Evolutionary conservation across 2,888 invertebrate species (phyloP).

Genomic region (Eretmocerus hayati): DNA sequence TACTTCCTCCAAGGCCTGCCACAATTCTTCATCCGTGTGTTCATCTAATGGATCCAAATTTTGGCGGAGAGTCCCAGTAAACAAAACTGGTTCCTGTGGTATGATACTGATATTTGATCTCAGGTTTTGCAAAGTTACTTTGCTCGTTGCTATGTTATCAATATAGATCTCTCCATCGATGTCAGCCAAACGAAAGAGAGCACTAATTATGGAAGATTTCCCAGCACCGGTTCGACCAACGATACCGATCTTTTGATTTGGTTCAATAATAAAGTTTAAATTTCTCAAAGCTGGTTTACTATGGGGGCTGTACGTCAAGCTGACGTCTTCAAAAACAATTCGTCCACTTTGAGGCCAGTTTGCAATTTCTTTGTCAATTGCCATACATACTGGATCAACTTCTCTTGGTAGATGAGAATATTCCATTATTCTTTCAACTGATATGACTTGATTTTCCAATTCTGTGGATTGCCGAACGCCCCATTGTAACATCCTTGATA

Average conservation of each 20-base stretch:
- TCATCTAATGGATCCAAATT: conserved; percentile 65
- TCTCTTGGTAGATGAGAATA: conserved; percentile 56
- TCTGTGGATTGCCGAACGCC: conserved; percentile 65
- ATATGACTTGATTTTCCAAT: conserved; percentile 56
- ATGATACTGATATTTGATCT: conserved; percentile 59
- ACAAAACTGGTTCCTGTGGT: conserved; percentile 54
- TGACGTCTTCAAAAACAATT: conserved; percentile 49
- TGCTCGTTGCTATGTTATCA: conserved; percentile 58
- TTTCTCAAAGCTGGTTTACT: conserved; percentile 49
- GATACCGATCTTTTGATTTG: conserved; percentile 58
- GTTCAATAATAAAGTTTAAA: conserved; percentile 50
- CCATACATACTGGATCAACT: conserved; percentile 42
- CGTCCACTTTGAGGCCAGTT: conserved; percentile 53
- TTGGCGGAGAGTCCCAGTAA: conserved; percentile 52
- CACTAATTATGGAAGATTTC: conserved; percentile 63
- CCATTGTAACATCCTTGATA: conserved; percentile 55
- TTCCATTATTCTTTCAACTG: conserved; percentile 71
- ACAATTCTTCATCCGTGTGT: conserved; percentile 47
- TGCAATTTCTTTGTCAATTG: conserved; percentile 44
- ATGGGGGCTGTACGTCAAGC: conserved; percentile 49
- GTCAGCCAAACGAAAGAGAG: conserved; percentile 62
- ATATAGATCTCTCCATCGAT: conserved; percentile 61
- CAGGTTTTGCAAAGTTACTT: conserved; percentile 56
- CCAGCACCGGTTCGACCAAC: conserved; percentile 64
- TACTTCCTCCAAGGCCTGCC: conserved; percentile 57